A percentile compares a stretch with the other conserved stretches of the same genome.
Evolutionary conservation across 2,113 vertebrate genomes (phyloP).

Genomic region (Bucco capensis): DNA sequence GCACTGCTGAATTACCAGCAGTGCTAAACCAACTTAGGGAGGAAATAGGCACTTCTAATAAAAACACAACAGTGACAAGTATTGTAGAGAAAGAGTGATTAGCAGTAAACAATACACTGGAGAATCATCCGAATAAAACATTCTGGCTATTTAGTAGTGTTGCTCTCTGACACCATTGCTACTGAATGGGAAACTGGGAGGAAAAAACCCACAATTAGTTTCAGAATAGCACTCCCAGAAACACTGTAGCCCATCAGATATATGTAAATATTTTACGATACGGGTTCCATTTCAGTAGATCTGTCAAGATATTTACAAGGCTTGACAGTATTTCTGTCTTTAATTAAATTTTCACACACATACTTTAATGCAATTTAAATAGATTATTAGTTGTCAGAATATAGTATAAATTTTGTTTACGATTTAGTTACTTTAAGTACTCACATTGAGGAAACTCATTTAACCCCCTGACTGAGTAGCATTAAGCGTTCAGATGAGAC

Average conservation of each 20-base stretch:
- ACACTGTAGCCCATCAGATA: slow-evolving; percentile 40
- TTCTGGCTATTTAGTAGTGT: not conserved
- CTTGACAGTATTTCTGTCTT: slow-evolving; percentile 73
- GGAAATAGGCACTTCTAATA: slow-evolving; percentile 7
- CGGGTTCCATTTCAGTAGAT: slow-evolving; percentile 68
- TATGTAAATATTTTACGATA: slow-evolving; percentile 71
- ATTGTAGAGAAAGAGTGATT: not conserved
- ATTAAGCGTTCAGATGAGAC: slow-evolving; percentile 67
- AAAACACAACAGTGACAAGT: not conserved
- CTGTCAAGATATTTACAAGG: slow-evolving; percentile 76
- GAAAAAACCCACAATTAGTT: slow-evolving; percentile 38
- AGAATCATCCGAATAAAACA: not conserved
- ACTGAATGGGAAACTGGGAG: not conserved
- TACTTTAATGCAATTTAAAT: slow-evolving; percentile 80
- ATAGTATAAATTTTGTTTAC: slow-evolving; percentile 82
- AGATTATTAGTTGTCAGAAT: slow-evolving; percentile 82
- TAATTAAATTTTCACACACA: slow-evolving; percentile 80
- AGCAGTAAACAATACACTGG: slow-evolving; percentile 17
- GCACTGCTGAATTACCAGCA: not conserved
- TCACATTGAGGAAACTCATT: slow-evolving; percentile 74
- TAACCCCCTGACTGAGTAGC: slow-evolving; percentile 71
- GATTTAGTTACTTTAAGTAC: slow-evolving; percentile 80
- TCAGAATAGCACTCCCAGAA: slow-evolving; percentile 28
- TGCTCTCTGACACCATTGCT: not conserved
- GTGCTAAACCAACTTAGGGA: not conserved